Evolutionary conservation across 1,140 invertebrate genomes (phyloP).

Genomic region (Drosophila nebulosa): DNA sequence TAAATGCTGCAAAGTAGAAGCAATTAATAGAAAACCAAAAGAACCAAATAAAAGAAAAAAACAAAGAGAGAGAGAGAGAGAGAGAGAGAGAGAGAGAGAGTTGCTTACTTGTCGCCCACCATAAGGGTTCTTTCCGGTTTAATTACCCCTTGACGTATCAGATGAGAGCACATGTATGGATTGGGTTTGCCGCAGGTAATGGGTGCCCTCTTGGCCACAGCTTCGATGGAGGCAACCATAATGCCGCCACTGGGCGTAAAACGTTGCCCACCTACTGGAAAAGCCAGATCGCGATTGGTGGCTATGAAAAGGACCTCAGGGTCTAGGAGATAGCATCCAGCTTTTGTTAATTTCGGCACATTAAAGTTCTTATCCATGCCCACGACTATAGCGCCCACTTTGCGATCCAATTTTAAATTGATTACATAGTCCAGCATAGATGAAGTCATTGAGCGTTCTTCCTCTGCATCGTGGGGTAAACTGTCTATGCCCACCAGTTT

Average conservation of each 20-base stretch:
- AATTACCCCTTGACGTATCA: constrained; percentile 34
- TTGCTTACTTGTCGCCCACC: constrained; percentile 54
- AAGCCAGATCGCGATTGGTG: constrained; percentile 40
- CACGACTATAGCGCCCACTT: constrained; percentile 49
- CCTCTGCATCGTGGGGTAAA: constrained; percentile 2
- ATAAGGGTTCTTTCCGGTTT: constrained; percentile 48
- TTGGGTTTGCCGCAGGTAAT: constrained; percentile 57
- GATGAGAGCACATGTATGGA: constrained; percentile 28
- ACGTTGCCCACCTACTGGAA: background rate
- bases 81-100: too few species aligned
- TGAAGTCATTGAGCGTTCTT: background rate
- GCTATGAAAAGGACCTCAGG: constrained; percentile 30
- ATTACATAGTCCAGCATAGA: constrained; percentile 38
- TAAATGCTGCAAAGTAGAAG: constrained; percentile 17
- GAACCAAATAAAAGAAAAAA: background rate
- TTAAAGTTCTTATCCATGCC: constrained; percentile 34
- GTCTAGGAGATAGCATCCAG: constrained; percentile 31
- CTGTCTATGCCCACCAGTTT: constrained; percentile 34
- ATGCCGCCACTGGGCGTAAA: constrained; percentile 20
- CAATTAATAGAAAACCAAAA: background rate
- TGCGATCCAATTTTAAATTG: constrained; percentile 26
- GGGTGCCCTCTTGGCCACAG: constrained; percentile 22
- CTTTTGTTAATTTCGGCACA: constrained; percentile 27
- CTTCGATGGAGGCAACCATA: constrained; percentile 29
- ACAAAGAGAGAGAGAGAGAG: too few species aligned